Evolutionary conservation across 1,140 invertebrate species (phyloP), one percentile per base, ranked within the genome.

Genomic region (Drosophila triauraria): DNA sequence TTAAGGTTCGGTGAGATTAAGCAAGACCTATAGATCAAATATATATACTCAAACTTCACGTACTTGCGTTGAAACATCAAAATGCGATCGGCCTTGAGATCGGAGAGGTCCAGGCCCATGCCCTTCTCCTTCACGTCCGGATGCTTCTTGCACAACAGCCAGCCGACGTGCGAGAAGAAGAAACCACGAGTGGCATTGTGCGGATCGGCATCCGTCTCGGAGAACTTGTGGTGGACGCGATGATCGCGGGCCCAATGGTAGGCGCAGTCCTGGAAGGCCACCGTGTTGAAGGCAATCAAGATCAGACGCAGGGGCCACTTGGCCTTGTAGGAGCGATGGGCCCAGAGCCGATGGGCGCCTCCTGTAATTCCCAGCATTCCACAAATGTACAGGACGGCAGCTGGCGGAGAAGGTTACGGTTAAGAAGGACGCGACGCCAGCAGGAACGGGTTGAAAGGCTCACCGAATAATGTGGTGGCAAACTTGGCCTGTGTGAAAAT

Each of bases 101-200:
- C 99, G 35, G 95, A 96, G 25, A 99, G 75, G 91, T 99, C 98
- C 17, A 99, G 94, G 56, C 95, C 94, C 82, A 97, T 96, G 56
- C 98, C 98, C 91, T 98, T 98, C 60, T 94, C 94, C 76, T 95
- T 97, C 15, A 99, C 96, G 57, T 98, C 96, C 0, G 97, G 97
- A 93, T 99, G 98, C 93, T 99, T 99, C 60, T 95, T 95, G 67
- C 96, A 96, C 25, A 99, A 92, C 46, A 99, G 93, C 98, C 98
- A 99, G 8, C 98, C 98, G 56, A 99, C 95, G 90, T 99, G 98
- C 0, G 98, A 95, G 93, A 99, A 99, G 94, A 99, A 99, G 93
- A 99, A 99, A 2, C 98, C 98, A 10, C 98, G 91, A 1, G 95
- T 97, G 4, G 98, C 97, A 93, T 99, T 99, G 88, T 99, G 98